Evolutionary conservation across 1,140 invertebrate genomes (phyloP).

Genomic region (Octopus sinensis): DNA sequence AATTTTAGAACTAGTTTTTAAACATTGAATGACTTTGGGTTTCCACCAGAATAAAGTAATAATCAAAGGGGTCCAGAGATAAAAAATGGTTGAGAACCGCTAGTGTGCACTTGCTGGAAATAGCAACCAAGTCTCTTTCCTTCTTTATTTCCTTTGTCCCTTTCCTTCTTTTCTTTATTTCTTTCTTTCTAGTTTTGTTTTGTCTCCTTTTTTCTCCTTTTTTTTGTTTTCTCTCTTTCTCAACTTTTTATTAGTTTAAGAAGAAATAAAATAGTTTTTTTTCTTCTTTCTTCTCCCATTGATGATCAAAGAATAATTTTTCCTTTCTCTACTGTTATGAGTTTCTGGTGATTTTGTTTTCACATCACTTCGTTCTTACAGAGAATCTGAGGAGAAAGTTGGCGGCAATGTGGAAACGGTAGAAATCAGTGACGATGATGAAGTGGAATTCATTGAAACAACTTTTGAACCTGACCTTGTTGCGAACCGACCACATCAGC

Average conservation of each 20-base stretch:
- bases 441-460: slow-evolving; percentile 34
- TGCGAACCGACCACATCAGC: slow-evolving; percentile 18
- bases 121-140: too few relatives aligned
- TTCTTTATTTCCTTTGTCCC: too few relatives aligned
- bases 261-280: slow-evolving; percentile 15
- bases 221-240: neutral
- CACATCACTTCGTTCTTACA: neutral
- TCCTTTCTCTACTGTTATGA: slow-evolving; percentile 26
- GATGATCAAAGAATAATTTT: slow-evolving; percentile 14
- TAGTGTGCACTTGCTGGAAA: too few relatives aligned
- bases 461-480: slow-evolving; percentile 31
- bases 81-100: too few relatives aligned
- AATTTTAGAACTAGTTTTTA: too few relatives aligned
- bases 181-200: too few relatives aligned
- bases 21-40: too few relatives aligned
- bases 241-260: slow-evolving; percentile 23
- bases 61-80: too few relatives aligned
- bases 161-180: too few relatives aligned
- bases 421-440: slow-evolving; percentile 37
- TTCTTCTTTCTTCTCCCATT: slow-evolving; percentile 23
- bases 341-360: neutral
- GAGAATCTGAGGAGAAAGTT: slow-evolving; percentile 7
- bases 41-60: too few relatives aligned
- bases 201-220: neutral
- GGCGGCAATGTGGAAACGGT: slow-evolving; percentile 18